Evolutionary conservation across 2,797 vertebrate genomes (phyloP).

Genomic region (Gadopsis marmoratus): DNA sequence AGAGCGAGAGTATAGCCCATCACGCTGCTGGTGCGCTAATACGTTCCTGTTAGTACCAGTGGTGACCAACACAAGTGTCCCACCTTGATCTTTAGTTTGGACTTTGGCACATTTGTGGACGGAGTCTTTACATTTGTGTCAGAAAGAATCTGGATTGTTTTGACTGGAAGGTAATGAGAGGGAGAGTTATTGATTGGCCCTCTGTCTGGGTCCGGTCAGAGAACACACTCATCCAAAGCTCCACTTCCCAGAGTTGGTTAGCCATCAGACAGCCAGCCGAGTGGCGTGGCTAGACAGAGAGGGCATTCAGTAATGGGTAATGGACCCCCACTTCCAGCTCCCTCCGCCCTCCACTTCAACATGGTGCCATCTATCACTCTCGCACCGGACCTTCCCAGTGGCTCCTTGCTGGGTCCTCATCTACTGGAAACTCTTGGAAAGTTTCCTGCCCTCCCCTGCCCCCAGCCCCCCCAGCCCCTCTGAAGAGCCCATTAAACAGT

Average conservation of each 20-base stretch:
- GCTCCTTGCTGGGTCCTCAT: conserved; percentile 78
- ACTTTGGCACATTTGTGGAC: conserved; percentile 9
- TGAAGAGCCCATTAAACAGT: conserved; percentile 86
- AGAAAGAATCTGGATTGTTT: conserved; percentile 40
- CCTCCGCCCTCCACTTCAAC: conserved; percentile 62
- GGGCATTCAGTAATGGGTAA: conserved; percentile 74
- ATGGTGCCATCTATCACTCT: conserved; percentile 80
- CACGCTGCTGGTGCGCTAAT: conserved; percentile 1
- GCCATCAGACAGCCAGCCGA: conserved; percentile 62
- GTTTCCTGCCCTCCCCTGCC: conserved; percentile 70
- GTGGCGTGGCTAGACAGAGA: conserved; percentile 68
- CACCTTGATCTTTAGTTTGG: conserved; percentile 17
- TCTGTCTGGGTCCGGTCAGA: conserved; percentile 61
- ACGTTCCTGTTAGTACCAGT: background rate
- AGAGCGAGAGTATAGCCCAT: background rate
- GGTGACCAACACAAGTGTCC: background rate
- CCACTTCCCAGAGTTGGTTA: conserved; percentile 68
- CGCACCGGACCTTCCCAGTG: conserved; percentile 68
- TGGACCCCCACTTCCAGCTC: conserved; percentile 68
- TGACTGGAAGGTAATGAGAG: conserved; percentile 61
- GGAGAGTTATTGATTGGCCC: conserved; percentile 70
- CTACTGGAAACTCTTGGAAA: conserved; percentile 86
- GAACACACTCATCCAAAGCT: conserved; percentile 62
- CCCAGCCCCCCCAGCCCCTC: conserved; percentile 41
- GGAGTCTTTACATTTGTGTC: conserved; percentile 37